Evolutionary conservation across 1,140 invertebrate genomes (phyloP), one percentile per base, ranked within the genome.

Genomic region (Lethrus apterus): DNA sequence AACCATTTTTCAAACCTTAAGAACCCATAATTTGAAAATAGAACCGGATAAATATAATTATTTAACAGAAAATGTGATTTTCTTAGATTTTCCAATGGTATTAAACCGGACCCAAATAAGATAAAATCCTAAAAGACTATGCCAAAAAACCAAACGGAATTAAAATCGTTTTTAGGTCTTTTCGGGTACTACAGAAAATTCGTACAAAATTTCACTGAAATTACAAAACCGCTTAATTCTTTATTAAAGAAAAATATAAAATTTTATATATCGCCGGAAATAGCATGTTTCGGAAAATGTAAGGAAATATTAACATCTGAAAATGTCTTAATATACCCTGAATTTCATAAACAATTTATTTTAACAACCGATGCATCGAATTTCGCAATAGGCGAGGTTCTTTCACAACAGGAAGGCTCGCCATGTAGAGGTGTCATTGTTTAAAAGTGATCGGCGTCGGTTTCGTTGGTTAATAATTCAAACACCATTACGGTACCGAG

Each of bases 271-370:
- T 5, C 10, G 3, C 10, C 15, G 4, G 42, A 44, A 2, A 36
- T 43, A 41, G 7, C 36, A 41, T 24, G 20, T 2, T 51, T 51
- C 33, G 33, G 48, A 15, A 21, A 31, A 21, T 43, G 42, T 13
- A 48, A 44, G 24, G n/a, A 57, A 48, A 56, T 65, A 68, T 54
- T 44, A 64, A 42, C 23, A 17, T 29, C 17, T 26, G 23, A 7
- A 23, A 42, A 42, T 42, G 15, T 29, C 26, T 13, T 20, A 9
- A 29, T 29, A n/a, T 42, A 42, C 15, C 40, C 40, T n/a, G 40
- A 42, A 13, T 26, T 42, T 14, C 10, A 23, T 3, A 42, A 42
- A 9, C 40, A 42, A 42, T 42, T 42, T 42, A 29, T 42, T 7
- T 26, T 26, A 29, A 42, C 21, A 7, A 26, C 24, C n/a, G 24